Evolutionary conservation across 1,140 invertebrate genomes (phyloP).

Genomic region (Prorops nasuta): DNA sequence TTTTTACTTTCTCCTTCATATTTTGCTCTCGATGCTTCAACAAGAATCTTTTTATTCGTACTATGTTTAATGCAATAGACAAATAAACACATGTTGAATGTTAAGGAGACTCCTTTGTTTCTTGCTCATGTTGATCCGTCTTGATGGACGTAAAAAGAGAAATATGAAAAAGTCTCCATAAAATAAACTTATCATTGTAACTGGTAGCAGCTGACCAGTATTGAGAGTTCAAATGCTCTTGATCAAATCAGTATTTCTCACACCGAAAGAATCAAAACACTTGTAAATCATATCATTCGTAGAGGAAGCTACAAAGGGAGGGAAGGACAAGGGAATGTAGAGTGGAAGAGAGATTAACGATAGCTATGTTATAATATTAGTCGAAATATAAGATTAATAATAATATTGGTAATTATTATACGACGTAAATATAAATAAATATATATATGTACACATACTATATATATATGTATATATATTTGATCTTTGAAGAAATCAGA

Average conservation of each 20-base stretch:
- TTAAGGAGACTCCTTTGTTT: conserved; percentile 16
- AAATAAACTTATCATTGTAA: too few relatives aligned
- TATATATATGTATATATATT: conserved; percentile 3
- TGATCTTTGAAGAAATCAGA: conserved; percentile 3
- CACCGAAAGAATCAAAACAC: conserved; percentile 30
- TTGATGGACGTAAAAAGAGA: too few relatives aligned
- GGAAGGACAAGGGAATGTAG: conserved; percentile 10
- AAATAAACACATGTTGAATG: neutral
- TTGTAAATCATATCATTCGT: conserved; percentile 28
- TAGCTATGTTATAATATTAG: conserved; percentile 11
- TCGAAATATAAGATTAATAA: conserved; percentile 13
- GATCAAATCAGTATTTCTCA: conserved; percentile 43
- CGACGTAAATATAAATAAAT: neutral
- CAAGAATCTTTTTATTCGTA: too few relatives aligned
- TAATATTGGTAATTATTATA: conserved; percentile 10
- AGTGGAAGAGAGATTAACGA: conserved; percentile 18
- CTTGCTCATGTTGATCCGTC: too few relatives aligned
- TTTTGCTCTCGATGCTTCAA: too few relatives aligned
- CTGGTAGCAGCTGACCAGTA: too few relatives aligned
- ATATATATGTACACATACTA: neutral
- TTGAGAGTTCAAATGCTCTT: conserved; percentile 29
- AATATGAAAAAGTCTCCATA: too few relatives aligned
- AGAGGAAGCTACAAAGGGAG: conserved; percentile 9
- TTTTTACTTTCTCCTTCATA: too few relatives aligned
- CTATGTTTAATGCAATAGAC: too few relatives aligned